Conservation (phyloP, 2,113 vertebrate genomes). For the Scomber scombrus region DNA sequence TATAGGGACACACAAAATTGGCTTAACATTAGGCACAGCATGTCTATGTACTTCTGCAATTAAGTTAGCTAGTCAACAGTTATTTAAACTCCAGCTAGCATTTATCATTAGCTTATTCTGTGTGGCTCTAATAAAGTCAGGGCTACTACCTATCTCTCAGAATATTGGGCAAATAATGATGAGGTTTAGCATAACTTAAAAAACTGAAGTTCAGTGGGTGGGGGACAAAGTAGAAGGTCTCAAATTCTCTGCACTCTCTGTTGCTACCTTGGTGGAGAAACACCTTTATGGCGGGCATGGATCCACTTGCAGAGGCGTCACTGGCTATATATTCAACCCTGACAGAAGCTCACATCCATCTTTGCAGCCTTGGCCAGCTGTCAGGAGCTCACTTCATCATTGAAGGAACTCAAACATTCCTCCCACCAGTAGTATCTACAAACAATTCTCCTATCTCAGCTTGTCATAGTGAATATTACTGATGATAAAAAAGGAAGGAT, state of each 20-base stretch:
- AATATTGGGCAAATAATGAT: not conserved
- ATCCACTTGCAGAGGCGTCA: constrained; percentile 34
- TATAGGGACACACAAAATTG: too few relatives aligned
- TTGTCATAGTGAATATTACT: constrained; percentile 4
- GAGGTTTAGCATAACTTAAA: not conserved
- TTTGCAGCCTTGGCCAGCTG: constrained; percentile 34
- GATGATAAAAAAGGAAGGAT: not conserved
- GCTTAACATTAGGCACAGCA: too few relatives aligned
- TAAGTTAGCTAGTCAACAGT: too few relatives aligned
- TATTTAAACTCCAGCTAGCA: not conserved
- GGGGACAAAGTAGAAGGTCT: not conserved
- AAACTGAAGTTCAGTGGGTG: not conserved
- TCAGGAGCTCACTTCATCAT: constrained; percentile 49
- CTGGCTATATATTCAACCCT: constrained; percentile 43
- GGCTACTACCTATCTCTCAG: not conserved
- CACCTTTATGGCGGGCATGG: not conserved
- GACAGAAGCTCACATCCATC: constrained; percentile 65
- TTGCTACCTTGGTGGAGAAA: constrained; percentile 7
- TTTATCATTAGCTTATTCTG: too few relatives aligned
- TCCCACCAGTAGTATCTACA: not conserved
- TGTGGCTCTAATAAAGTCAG: too few relatives aligned
- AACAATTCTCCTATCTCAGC: constrained; percentile 13
- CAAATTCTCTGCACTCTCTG: not conserved
- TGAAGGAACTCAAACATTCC: constrained; percentile 30
- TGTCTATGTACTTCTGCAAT: too few relatives aligned